Evolutionary conservation across 2,113 vertebrate genomes (phyloP).

Genomic region (Oxygymnocypris stewartii): DNA sequence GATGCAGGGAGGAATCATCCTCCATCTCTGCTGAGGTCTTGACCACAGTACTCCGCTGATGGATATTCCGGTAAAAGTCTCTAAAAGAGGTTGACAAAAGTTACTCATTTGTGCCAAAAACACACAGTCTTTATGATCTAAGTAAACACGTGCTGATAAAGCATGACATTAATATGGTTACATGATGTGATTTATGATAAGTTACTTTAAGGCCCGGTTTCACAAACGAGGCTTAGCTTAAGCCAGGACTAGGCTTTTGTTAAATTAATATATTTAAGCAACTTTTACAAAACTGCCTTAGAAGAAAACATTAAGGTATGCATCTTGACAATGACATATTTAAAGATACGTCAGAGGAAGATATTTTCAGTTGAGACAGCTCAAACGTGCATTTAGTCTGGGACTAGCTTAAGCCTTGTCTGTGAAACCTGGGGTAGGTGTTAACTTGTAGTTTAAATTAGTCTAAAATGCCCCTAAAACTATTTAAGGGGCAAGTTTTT

Average conservation of each 20-base stretch:
- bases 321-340: too few relatives aligned
- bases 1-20: conserved; percentile 82
- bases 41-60: not conserved
- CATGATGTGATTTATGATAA: not conserved
- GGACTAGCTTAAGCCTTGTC: too few relatives aligned
- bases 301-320: too few relatives aligned
- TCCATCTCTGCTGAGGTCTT: conserved; percentile 57
- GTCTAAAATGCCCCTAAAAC: not conserved
- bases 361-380: too few relatives aligned
- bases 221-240: too few relatives aligned
- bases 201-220: too few relatives aligned
- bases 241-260: too few relatives aligned
- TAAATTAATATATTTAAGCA: too few relatives aligned
- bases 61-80: not conserved
- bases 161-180: not conserved
- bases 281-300: too few relatives aligned
- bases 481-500: not conserved
- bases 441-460: not conserved
- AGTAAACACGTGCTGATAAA: not conserved
- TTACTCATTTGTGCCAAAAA: not conserved
- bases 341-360: too few relatives aligned
- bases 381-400: too few relatives aligned
- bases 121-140: not conserved
- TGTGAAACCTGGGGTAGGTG: not conserved
- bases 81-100: not conserved